Percentiles rank a stretch among this genome's conserved stretches.
Evolutionary conservation across 1,140 invertebrate genomes (phyloP).

Genomic region (Phortica variegata): DNA sequence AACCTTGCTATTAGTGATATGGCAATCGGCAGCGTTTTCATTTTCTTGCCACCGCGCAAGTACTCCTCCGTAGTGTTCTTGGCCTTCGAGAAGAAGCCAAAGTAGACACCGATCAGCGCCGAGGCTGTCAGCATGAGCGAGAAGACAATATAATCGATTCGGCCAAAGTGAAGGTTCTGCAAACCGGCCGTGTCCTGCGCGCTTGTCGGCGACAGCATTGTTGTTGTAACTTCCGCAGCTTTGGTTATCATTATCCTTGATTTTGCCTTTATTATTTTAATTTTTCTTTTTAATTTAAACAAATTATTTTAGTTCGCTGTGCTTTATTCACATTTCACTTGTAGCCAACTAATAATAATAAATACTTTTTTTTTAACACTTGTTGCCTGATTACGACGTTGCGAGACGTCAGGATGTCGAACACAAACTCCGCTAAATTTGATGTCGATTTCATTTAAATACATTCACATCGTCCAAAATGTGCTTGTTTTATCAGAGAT

Average conservation of each 20-base stretch:
- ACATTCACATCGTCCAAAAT: too few species aligned
- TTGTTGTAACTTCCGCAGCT: too few species aligned
- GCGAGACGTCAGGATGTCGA: too few species aligned
- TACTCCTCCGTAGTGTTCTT: conserved; percentile 61
- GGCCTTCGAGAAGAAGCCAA: conserved; percentile 59
- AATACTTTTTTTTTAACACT: too few species aligned
- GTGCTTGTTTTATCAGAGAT: too few species aligned
- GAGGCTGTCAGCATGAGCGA: conserved; percentile 64
- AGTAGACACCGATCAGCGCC: conserved; percentile 67
- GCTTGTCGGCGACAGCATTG: conserved; percentile 3
- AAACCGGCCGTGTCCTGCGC: not conserved
- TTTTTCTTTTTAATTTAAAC: not conserved
- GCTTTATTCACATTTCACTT: too few species aligned
- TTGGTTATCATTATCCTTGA: too few species aligned
- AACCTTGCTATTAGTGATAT: conserved; percentile 68
- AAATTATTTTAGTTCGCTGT: too few species aligned
- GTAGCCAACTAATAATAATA: too few species aligned
- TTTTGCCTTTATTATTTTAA: not conserved
- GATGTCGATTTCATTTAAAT: too few species aligned
- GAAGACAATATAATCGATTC: conserved; percentile 65
- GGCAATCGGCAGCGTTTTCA: conserved; percentile 66
- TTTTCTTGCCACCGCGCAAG: conserved; percentile 65
- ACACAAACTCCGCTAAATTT: too few species aligned
- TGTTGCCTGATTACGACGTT: too few species aligned
- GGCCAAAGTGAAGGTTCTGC: conserved; percentile 49